Evolutionary conservation across 2,797 vertebrate species (phyloP).

Genomic region (Benthosema pterotum): DNA sequence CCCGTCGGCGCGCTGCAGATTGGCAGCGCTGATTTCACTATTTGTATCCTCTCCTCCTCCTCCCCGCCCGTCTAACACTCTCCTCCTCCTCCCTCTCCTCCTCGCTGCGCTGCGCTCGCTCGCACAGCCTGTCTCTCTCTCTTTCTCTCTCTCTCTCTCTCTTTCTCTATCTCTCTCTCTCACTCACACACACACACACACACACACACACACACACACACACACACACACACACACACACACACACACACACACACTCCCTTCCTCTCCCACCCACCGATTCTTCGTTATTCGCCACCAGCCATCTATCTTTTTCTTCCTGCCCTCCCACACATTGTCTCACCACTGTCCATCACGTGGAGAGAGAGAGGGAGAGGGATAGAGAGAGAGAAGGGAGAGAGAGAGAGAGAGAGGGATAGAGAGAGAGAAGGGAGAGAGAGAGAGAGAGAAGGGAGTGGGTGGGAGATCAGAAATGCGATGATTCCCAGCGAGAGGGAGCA

Average conservation of each 20-base stretch:
- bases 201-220: no score
- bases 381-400: constrained; percentile 18
- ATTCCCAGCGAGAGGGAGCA: constrained; percentile 11
- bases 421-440: constrained; percentile 18
- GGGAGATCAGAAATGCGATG: constrained; percentile 16
- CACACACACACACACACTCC: no score
- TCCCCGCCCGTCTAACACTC: constrained; percentile 17
- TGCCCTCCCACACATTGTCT: constrained; percentile 45
- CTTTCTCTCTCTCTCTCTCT: background rate
- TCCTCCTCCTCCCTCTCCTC: background rate
- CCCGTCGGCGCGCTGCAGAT: constrained; percentile 50
- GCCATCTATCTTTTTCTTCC: constrained; percentile 38
- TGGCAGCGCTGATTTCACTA: constrained; percentile 66
- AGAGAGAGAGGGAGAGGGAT: constrained; percentile 9
- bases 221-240: no score
- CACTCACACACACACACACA: no score
- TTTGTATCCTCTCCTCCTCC: constrained; percentile 60
- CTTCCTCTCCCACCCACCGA: constrained; percentile 44
- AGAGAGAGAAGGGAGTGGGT: constrained; percentile 16
- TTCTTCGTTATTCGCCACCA: constrained; percentile 54
- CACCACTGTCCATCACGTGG: constrained; percentile 43
- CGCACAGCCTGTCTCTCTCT: constrained; percentile 2
- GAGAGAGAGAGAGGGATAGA: no score
- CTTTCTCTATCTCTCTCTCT: background rate
- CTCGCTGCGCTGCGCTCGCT: background rate